Evolutionary conservation across 92 coral and sea anemone species (phyloP).

Genomic region (Porites evermanni): DNA sequence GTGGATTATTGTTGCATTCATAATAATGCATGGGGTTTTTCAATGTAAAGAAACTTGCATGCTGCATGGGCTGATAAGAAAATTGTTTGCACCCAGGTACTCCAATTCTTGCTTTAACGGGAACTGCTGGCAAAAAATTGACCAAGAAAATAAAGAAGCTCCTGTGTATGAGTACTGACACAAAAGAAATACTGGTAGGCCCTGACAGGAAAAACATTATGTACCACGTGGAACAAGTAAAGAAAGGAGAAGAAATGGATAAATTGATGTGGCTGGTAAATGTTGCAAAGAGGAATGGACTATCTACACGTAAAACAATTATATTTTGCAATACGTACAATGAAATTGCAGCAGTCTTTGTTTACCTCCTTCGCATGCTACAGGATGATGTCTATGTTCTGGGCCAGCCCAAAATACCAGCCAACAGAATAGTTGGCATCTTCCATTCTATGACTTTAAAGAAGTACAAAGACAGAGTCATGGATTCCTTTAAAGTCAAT

Average conservation of each 20-base stretch:
- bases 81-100: constrained; percentile 32
- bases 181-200: constrained; percentile 33
- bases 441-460: constrained; percentile 32
- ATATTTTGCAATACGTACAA: constrained; percentile 33
- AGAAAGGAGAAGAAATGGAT: constrained; percentile 6
- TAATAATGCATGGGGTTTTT: background rate
- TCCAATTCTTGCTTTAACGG: constrained; percentile 69
- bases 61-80: background rate
- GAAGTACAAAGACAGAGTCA: constrained; percentile 39
- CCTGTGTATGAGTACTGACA: constrained; percentile 11
- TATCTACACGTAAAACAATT: constrained; percentile 29
- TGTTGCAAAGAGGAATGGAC: background rate
- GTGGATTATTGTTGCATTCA: too few relatives aligned
- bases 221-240: background rate
- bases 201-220: constrained; percentile 41
- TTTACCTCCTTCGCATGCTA: constrained; percentile 12
- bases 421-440: constrained; percentile 26
- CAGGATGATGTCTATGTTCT: background rate
- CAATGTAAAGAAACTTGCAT: background rate
- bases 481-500: constrained; percentile 19
- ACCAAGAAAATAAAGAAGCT: background rate
- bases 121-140: constrained; percentile 49
- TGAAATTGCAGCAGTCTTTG: constrained; percentile 28
- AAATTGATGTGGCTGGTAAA: constrained; percentile 28
- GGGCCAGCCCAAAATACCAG: constrained; percentile 13